A percentile compares a stretch with the other conserved stretches of the same genome.
Evolutionary conservation across 2,888 invertebrate species (phyloP).

Genomic region (Orgyia antiqua): DNA sequence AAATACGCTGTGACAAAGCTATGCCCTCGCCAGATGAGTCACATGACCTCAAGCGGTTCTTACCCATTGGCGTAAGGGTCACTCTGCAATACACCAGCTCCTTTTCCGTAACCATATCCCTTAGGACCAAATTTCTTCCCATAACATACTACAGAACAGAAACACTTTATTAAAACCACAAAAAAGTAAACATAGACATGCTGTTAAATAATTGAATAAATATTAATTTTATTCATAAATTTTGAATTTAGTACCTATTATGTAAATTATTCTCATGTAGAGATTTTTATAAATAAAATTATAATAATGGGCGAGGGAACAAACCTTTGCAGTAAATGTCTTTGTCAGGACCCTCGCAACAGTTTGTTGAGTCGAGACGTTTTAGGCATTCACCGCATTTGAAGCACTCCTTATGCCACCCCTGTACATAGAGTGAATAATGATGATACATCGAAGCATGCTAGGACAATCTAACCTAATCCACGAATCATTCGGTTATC

Average conservation of each 20-base stretch:
- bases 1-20: slow-evolving; percentile 31
- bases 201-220: slow-evolving; percentile 13
- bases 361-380: slow-evolving; percentile 93
- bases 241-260: slow-evolving; percentile 10
- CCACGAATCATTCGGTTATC: slow-evolving; percentile 54
- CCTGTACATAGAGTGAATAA: slow-evolving; percentile 80
- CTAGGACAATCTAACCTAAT: slow-evolving; percentile 39
- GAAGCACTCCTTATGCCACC: slow-evolving; percentile 96
- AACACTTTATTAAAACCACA: slow-evolving; percentile 39
- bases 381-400: slow-evolving; percentile 93
- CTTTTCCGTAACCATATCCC: slow-evolving; percentile 98
- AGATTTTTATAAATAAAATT: no score
- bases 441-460: slow-evolving; percentile 54
- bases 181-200: slow-evolving; percentile 19
- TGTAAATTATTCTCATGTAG: slow-evolving; percentile 9
- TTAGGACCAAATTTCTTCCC: slow-evolving; percentile 98
- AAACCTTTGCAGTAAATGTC: slow-evolving; percentile 98
- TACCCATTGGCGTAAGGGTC: slow-evolving; percentile 92
- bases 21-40: slow-evolving; percentile 64
- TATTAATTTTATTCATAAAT: slow-evolving; percentile 21
- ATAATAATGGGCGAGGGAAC: slow-evolving; percentile 41
- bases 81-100: slow-evolving; percentile 95
- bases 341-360: slow-evolving; percentile 96
- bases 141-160: slow-evolving; percentile 89
- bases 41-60: slow-evolving; percentile 59